These are phyloP conservation scores for Callochromis pleurospilus DNA, from an alignment of 2,113 vertebrate species.

Conservation along the genomic window DNA sequence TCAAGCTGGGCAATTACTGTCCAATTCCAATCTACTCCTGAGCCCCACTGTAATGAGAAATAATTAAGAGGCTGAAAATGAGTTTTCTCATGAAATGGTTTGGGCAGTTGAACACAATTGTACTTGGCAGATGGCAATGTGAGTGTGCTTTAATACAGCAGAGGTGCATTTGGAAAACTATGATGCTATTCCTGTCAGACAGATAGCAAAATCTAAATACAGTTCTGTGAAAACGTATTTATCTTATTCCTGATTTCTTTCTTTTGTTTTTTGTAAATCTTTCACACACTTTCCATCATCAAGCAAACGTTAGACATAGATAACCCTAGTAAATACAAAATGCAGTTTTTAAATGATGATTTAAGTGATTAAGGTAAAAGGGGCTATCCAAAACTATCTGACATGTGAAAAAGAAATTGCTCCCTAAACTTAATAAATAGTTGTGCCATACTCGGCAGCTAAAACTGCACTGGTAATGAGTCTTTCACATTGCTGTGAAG, in stretches of 20 bases:
- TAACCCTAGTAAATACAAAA: not conserved
- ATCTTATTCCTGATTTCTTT: not conserved
- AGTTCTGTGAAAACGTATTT: not conserved
- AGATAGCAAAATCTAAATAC: not conserved
- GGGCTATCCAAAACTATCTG: not conserved
- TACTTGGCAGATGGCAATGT: constrained; percentile 89
- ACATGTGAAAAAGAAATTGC: not conserved
- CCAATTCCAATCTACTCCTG: constrained; percentile 97
- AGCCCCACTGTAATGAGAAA: constrained; percentile 96
- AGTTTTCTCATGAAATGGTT: constrained; percentile 98
- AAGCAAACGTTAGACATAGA: not conserved
- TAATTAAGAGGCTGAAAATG: constrained; percentile 99
- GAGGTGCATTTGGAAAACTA: constrained; percentile 83
- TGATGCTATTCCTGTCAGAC: constrained; percentile 55
- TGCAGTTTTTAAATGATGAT: not conserved
- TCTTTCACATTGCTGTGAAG: not conserved
- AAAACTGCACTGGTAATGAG: not conserved
- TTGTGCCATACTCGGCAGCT: not conserved
- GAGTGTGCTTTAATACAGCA: constrained; percentile 89
- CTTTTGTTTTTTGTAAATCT: not conserved
- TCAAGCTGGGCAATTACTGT: constrained; percentile 94
- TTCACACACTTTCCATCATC: not conserved
- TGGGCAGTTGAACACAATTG: constrained; percentile 92
- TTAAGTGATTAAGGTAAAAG: not conserved
- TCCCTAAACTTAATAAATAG: not conserved